Conservation (phyloP, 2,113 vertebrate genomes). For the Oncorhynchus gorbuscha region DNA sequence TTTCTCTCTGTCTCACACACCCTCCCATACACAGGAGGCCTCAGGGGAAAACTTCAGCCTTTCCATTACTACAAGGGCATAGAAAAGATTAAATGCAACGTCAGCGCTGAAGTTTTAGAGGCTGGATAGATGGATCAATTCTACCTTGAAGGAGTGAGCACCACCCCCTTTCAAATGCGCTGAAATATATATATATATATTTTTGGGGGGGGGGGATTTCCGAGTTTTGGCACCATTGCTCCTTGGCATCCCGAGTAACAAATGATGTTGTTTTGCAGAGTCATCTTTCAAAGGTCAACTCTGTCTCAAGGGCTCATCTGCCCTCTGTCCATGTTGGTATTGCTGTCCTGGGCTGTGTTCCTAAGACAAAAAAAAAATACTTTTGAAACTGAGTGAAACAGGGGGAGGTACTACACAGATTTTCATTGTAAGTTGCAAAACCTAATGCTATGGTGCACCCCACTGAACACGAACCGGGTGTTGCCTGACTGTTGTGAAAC, state of each 20-base stretch:
- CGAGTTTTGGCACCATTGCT: not conserved
- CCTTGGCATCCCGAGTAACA: not conserved
- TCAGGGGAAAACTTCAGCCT: not conserved
- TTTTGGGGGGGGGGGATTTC: not conserved
- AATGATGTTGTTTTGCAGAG: not conserved
- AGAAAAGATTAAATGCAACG: not conserved
- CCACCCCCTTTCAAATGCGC: not conserved
- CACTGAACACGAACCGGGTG: no score
- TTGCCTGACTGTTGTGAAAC: not conserved
- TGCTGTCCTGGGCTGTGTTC: not conserved
- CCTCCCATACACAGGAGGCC: not conserved
- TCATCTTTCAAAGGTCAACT: not conserved
- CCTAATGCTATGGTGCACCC: no score
- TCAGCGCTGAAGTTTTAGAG: not conserved
- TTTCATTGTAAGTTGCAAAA: no score
- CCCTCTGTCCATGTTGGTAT: not conserved
- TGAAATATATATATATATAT: no score
- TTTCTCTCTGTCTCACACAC: no score
- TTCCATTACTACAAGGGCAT: not conserved
- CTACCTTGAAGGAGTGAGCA: not conserved
- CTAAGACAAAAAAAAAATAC: no score
- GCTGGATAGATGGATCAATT: not conserved
- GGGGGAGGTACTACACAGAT: no score
- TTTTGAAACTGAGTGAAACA: no score
- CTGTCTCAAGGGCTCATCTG: not conserved